These are phyloP conservation scores for Phaenicophaeus curvirostris DNA, from an alignment of 2,797 vertebrate species.

Conservation along the genomic window DNA sequence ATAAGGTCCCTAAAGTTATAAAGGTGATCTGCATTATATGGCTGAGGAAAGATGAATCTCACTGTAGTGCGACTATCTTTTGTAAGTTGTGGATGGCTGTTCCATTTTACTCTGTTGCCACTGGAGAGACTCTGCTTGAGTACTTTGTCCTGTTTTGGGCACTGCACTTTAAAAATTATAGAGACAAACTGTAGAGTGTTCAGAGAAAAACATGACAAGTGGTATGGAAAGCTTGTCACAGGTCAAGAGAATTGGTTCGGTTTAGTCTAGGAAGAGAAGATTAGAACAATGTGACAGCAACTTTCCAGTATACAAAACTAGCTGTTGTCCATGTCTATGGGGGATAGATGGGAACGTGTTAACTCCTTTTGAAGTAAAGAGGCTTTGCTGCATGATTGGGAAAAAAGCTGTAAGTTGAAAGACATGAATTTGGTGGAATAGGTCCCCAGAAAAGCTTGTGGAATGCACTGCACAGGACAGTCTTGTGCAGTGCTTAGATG, in stretches of 20 bases:
- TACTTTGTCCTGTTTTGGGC: background rate
- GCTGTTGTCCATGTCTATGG: background rate
- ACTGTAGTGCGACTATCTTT: background rate
- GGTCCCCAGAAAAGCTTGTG: background rate
- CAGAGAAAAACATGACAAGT: background rate
- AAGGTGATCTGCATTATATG: background rate
- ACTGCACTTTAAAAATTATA: background rate
- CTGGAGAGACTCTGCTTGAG: background rate
- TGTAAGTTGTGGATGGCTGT: background rate
- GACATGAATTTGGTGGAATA: background rate
- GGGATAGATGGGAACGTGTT: background rate
- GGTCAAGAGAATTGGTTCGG: background rate
- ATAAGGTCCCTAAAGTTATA: background rate
- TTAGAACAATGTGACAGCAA: background rate
- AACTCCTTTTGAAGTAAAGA: background rate
- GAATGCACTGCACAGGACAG: background rate
- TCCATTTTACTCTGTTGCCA: background rate
- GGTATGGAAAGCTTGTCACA: background rate
- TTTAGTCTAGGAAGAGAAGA: conserved; percentile 33
- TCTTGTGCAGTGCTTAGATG: background rate
- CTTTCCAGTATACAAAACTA: background rate
- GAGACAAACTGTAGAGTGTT: background rate
- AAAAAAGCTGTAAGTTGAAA: background rate
- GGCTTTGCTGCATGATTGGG: background rate
- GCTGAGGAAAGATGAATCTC: background rate